These are phyloP conservation scores for Sphaeramia orbicularis DNA, from an alignment of 2,797 vertebrate genomes.

Conservation along the genomic window DNA sequence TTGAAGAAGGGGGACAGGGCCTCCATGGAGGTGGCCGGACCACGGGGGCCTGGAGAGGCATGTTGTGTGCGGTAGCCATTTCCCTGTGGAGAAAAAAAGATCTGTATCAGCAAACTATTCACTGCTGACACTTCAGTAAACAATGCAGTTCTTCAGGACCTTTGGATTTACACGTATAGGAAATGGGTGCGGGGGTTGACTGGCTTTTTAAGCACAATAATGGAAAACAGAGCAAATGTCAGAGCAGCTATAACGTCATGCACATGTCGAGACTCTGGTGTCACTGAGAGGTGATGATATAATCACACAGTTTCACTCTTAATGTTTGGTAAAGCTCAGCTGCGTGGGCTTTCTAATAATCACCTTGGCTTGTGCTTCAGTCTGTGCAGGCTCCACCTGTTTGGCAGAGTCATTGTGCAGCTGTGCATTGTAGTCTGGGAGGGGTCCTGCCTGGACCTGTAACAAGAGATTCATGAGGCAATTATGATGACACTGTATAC, in stretches of 20 bases:
- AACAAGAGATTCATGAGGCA: slow-evolving; percentile 61
- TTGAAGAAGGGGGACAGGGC: slow-evolving; percentile 95
- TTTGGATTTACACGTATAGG: slow-evolving; percentile 55
- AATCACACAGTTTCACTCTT: slow-evolving; percentile 2
- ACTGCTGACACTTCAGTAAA: slow-evolving; percentile 7
- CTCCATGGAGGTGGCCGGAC: slow-evolving; percentile 86
- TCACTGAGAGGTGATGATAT: slow-evolving; percentile 1
- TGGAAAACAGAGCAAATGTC: slow-evolving; percentile 53
- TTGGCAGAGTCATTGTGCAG: slow-evolving; percentile 83
- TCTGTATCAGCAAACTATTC: slow-evolving; percentile 31
- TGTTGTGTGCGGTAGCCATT: slow-evolving; percentile 84
- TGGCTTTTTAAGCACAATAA: slow-evolving; percentile 47
- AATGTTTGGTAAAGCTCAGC: slow-evolving; percentile 8
- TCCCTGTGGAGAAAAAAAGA: slow-evolving; percentile 74
- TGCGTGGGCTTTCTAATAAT: slow-evolving; percentile 17
- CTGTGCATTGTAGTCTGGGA: slow-evolving; percentile 84
- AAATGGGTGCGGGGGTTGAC: slow-evolving; percentile 57
- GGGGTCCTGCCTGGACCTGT: slow-evolving; percentile 84
- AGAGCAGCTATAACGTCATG: slow-evolving; percentile 13
- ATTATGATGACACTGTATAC: slow-evolving; percentile 58
- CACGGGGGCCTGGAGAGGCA: slow-evolving; percentile 79
- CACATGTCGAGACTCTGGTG: slow-evolving; percentile 1
- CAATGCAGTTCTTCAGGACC: slow-evolving; percentile 38
- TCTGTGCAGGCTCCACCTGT: slow-evolving; percentile 81
- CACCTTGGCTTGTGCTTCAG: slow-evolving; percentile 88